Evolutionary conservation across 2,113 vertebrate genomes (phyloP), one percentile per base, ranked within the genome.

Genomic region (Pleuronectes platessa): DNA sequence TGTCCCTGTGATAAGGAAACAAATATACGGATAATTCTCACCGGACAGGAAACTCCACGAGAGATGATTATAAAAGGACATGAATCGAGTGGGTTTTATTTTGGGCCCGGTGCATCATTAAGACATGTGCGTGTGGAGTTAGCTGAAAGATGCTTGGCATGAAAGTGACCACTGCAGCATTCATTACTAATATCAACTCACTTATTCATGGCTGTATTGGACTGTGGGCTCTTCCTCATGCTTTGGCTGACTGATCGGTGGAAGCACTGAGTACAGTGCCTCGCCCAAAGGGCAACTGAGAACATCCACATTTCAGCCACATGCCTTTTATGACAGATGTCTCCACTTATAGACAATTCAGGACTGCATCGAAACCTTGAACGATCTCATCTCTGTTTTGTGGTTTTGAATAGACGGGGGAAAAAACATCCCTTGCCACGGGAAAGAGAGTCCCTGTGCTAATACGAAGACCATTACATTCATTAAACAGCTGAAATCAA

Each of bases 1-100:
- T 56, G 60, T 61, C 54, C 68, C 71, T 56, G 47, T 23, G 31
- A 70, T 55, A 49, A 82, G 68, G 23, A 66, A 60, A 27, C 5
- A 3, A 77, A 76, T 80, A 68, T 73, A 73, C 56, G 82, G 35
- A 59, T 17, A 24, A 2, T 60, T 66, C 47, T 51, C 47, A 7
- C 4, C 2, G 47, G 74, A 65, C 54, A 75, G 75, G 45, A 88
- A 76, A 78, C 71, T 87, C 59, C 78, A 66, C 20, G 40, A 81
- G 86, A 90, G 85, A 84, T 73, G 79, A 76, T 81, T 77, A 79
- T 79, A 73, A 84, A 87, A 84, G 76, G 81, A 70, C 26, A 21
- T 78, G 72, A 88, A 82, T 74, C 61, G 70, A 79, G 56, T 24
- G 42, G 31, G 60, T 68, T 84, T 81, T 86, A 86, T 86, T 89